These are phyloP conservation scores for Psephotus haematonotus DNA, from an alignment of 2,113 vertebrate genomes.

Conservation along the genomic window DNA sequence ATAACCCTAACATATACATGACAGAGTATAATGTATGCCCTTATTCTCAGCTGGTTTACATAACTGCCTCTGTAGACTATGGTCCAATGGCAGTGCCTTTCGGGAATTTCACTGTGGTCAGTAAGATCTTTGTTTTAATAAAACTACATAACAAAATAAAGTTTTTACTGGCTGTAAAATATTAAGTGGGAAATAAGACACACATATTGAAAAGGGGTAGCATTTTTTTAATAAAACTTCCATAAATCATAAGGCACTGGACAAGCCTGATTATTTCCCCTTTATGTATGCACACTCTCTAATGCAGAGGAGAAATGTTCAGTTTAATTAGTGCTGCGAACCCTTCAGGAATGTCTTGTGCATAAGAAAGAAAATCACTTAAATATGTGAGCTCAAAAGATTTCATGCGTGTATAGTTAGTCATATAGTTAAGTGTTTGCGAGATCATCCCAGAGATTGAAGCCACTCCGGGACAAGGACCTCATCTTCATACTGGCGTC, in stretches of 20 bases:
- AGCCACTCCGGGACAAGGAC: constrained; percentile 61
- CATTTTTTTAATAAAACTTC: constrained; percentile 30
- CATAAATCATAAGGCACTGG: not conserved
- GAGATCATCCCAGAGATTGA: constrained; percentile 58
- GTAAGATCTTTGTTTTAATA: constrained; percentile 54
- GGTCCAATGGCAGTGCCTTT: constrained; percentile 14
- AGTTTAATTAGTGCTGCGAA: not conserved
- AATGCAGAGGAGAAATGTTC: constrained; percentile 2
- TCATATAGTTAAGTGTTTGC: constrained; percentile 50
- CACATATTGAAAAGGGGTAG: not conserved
- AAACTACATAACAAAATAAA: constrained; percentile 4
- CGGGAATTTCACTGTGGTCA: not conserved
- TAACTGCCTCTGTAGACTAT: constrained; percentile 23
- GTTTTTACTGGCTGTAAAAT: constrained; percentile 37
- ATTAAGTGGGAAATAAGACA: constrained; percentile 42
- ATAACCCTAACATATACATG: constrained; percentile 46
- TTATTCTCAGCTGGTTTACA: constrained; percentile 59
- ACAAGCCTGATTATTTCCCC: not conserved
- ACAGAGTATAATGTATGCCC: constrained; percentile 43
- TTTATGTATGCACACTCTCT: not conserved
- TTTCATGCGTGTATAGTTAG: not conserved
- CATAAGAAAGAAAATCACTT: not conserved
- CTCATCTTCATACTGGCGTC: constrained; percentile 46
- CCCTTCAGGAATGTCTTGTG: not conserved
- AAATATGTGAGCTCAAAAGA: not conserved